These are phyloP conservation scores for Oryzias curvinotus DNA, from an alignment of 2,113 vertebrate genomes.

Conservation along the genomic window DNA sequence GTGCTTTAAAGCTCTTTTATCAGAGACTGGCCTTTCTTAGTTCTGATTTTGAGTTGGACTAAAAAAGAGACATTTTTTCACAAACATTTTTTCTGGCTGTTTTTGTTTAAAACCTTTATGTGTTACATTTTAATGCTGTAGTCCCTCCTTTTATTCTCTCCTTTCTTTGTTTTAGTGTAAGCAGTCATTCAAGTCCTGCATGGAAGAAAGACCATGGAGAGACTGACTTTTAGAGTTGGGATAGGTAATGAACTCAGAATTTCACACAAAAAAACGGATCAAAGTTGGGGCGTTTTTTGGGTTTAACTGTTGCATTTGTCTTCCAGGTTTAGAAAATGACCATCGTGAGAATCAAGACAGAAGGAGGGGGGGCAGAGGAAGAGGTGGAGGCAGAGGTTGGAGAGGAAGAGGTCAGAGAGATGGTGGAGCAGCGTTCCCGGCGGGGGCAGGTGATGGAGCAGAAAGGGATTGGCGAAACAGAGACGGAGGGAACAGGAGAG, in stretches of 20 bases:
- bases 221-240: not conserved
- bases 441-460: not conserved
- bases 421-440: not conserved
- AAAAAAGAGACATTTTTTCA: no score
- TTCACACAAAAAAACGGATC: conserved; percentile 1
- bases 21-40: no score
- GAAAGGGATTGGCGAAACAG: not conserved
- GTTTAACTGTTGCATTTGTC: conserved; percentile 5
- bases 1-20: no score
- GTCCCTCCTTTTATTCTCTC: no score
- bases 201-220: conserved; percentile 30
- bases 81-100: no score
- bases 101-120: no score
- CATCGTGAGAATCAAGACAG: conserved; percentile 20
- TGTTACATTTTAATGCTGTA: no score
- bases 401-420: conserved; percentile 7
- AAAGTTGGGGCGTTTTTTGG: not conserved
- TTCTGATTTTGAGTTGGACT: no score
- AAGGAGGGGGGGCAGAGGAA: not conserved
- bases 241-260: not conserved
- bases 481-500: not conserved
- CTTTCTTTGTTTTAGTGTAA: no score
- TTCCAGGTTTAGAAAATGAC: conserved; percentile 21
- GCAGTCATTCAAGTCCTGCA: not conserved
- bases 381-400: not conserved